Evolutionary conservation across 1,140 invertebrate genomes (phyloP), one percentile per base, ranked within the genome.

Genomic region (Cydia pomonella): DNA sequence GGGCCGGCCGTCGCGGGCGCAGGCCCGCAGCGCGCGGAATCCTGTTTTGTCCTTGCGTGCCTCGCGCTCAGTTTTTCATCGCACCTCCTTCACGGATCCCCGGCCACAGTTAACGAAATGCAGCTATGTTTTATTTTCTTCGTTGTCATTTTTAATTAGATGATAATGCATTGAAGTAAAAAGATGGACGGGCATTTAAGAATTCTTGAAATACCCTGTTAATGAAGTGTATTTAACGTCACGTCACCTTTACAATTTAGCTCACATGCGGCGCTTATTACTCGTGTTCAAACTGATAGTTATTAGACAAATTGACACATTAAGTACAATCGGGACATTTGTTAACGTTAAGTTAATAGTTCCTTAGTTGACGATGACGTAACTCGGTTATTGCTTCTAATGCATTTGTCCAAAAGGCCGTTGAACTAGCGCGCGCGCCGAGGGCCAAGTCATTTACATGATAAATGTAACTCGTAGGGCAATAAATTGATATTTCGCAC

Each of bases 401-500:
- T 69, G 64, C 64, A 21, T 69, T 69, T n/a, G 64, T 69, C 64
- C 64, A 69, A 69, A n/a, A 33, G 64, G 64, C 29, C 64, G 29
- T 69, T 69, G 64, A 69, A 69, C 64, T 33, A 69, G 18, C 64
- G 64, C 64, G 27, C 64, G 64, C 64, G 64, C 64, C 27, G 64
- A 69, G 38, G 71, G 44, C 71, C 33, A 53, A 50, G 16, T 64
- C 66, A 76, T 76, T 75, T 76, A 50, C 41, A 74, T 77, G 77
- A 79, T 75, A 66, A 76, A 75, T 77, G 77, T 76, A 76, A 62
- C 47, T 62, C 76, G 64, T 76, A 41, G 72, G 23, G 69, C 74
- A 79, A 80, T 82, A 82, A 81, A 80, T 83, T 83, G 79, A 82
- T 82, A 82, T 81, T 78, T 81, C 74, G 73, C 73, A 86, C 82